phyloP scores from a whole-genome alignment of 2,797 vertebrate species.

The Alosa sapidissima region DNA sequence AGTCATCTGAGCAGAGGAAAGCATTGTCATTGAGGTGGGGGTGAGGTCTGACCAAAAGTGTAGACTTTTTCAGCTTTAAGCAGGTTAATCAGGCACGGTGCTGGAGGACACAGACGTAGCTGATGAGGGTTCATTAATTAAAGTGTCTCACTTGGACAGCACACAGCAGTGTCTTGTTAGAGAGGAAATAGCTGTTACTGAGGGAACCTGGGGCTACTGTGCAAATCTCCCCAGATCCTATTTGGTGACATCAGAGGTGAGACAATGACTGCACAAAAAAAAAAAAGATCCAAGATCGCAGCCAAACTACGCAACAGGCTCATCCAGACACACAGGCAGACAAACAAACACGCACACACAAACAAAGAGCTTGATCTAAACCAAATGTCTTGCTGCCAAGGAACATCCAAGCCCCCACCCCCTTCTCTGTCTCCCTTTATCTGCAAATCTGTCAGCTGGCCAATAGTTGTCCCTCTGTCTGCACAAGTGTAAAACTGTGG shows the following conservation, averaged over 20 bases:
- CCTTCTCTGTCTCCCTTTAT: not conserved
- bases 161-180: not conserved
- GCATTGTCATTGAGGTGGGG: too few species aligned
- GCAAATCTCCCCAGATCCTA: slow-evolving; percentile 58
- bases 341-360: not conserved
- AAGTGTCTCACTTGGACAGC: not conserved
- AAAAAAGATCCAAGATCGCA: not conserved
- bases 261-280: not conserved
- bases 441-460: not conserved
- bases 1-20: not conserved
- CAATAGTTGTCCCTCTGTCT: not conserved
- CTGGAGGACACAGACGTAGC: not conserved
- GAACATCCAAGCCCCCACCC: not conserved
- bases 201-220: not conserved
- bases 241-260: slow-evolving; percentile 65
- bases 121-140: slow-evolving; percentile 16
- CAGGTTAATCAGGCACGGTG: not conserved
- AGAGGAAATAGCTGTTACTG: not conserved
- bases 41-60: not conserved
- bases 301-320: not conserved
- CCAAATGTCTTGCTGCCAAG: not conserved
- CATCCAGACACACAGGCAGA: not conserved
- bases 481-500: not conserved
- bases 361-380: not conserved
- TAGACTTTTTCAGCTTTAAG: not conserved